Conservation (phyloP, 2,888 invertebrate genomes). For the Amiota mariae region DNA sequence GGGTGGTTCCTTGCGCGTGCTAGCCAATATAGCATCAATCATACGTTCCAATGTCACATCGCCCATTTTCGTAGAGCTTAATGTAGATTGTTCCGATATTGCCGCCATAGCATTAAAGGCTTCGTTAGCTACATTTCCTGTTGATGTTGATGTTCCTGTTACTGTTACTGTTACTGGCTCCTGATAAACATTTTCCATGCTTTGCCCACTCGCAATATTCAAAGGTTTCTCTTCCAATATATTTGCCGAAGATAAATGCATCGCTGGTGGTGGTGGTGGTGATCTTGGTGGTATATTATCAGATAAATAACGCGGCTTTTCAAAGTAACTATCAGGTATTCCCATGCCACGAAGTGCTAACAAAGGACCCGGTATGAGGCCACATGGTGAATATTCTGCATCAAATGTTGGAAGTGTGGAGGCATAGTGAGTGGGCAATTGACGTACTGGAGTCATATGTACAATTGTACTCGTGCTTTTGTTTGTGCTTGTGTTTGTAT, state of each 20-base stretch:
- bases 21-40: conserved; percentile 73
- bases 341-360: conserved; percentile 71
- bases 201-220: neutral
- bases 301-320: conserved; percentile 71
- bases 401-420: conserved; percentile 71
- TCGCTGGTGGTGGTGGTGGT: neutral
- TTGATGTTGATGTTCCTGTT: conserved; percentile 42
- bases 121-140: neutral
- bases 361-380: conserved; percentile 67
- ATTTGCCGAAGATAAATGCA: neutral
- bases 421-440: conserved; percentile 54
- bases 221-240: no score
- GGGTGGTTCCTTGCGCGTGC: conserved; percentile 68
- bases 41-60: conserved; percentile 72
- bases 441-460: neutral
- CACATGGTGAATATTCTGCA: conserved; percentile 72
- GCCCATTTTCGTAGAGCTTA: conserved; percentile 71
- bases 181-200: neutral
- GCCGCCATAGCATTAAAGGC: neutral
- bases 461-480: neutral
- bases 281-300: neutral
- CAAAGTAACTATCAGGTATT: conserved; percentile 72
- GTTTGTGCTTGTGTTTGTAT: no score
- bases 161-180: neutral
- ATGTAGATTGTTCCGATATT: conserved; percentile 45